Percentiles rank a stretch among this genome's conserved stretches.
Conservation (phyloP, 1,140 invertebrate species). For the Carcinoscorpius rotundicauda region DNA sequence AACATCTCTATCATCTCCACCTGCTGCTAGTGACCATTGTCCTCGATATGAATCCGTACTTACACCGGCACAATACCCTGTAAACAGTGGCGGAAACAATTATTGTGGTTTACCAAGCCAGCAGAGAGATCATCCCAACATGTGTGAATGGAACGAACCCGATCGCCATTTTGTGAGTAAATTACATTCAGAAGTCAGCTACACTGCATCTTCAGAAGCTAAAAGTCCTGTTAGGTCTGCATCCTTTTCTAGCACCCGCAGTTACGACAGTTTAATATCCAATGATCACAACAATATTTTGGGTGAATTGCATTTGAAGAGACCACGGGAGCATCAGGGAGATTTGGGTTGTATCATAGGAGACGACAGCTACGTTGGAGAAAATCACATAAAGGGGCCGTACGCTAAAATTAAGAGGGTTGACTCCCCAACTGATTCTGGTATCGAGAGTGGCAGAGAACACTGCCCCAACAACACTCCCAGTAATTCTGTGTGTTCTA, state of each 20-base stretch:
- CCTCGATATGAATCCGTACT: neutral
- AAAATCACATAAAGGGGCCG: slow-evolving; percentile 19
- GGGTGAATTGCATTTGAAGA: slow-evolving; percentile 27
- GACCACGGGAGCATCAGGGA: slow-evolving; percentile 52
- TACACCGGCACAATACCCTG: slow-evolving; percentile 12
- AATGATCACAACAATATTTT: neutral
- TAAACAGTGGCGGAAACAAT: slow-evolving; percentile 8
- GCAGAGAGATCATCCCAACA: neutral
- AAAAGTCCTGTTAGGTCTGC: slow-evolving; percentile 57
- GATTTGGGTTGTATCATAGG: slow-evolving; percentile 48
- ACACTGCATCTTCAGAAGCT: slow-evolving; percentile 50
- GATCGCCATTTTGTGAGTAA: too few species aligned
- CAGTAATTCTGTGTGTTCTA: slow-evolving; percentile 56
- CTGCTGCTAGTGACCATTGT: slow-evolving; percentile 33
- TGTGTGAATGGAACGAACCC: slow-evolving; percentile 17
- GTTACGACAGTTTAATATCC: slow-evolving; percentile 3
- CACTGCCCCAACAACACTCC: slow-evolving; percentile 46
- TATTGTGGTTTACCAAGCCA: too few species aligned
- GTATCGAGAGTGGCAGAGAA: slow-evolving; percentile 74
- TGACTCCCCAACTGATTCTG: slow-evolving; percentile 80
- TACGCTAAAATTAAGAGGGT: slow-evolving; percentile 52
- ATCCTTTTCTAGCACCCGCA: slow-evolving; percentile 54
- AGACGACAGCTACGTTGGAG: slow-evolving; percentile 41
- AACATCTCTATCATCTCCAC: slow-evolving; percentile 4
- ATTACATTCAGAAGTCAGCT: slow-evolving; percentile 24